These are phyloP conservation scores for Oppia nitens DNA, from an alignment of 1,140 invertebrate species.

Conservation along the genomic window DNA sequence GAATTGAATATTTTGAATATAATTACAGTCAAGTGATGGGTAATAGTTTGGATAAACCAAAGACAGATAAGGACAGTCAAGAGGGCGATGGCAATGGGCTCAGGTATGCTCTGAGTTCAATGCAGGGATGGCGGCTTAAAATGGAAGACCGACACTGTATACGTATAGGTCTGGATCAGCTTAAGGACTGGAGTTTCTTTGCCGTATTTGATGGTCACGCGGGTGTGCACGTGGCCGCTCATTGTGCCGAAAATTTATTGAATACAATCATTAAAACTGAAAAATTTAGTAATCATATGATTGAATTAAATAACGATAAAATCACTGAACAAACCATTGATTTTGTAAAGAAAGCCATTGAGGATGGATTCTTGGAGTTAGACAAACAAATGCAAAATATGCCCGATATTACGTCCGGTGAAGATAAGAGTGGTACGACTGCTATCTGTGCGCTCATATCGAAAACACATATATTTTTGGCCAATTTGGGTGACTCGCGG, in stretches of 20 bases:
- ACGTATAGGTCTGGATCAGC: conserved; percentile 38
- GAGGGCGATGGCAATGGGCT: conserved; percentile 66
- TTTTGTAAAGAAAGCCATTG: conserved; percentile 63
- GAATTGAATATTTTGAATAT: too few relatives aligned
- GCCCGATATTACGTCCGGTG: conserved; percentile 63
- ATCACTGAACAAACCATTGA: conserved; percentile 46
- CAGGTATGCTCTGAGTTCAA: conserved; percentile 60
- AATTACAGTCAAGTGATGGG: too few relatives aligned
- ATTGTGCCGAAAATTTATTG: conserved; percentile 79
- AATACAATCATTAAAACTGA: conserved; percentile 63
- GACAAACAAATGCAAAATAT: conserved; percentile 66
- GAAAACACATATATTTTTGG: conserved; percentile 42
- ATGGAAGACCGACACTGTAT: conserved; percentile 97
- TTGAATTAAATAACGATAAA: conserved; percentile 20
- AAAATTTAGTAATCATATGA: conserved; percentile 39
- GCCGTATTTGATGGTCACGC: conserved; percentile 97
- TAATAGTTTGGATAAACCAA: conserved; percentile 95
- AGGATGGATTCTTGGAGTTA: conserved; percentile 68
- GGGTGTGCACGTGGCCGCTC: conserved; percentile 72
- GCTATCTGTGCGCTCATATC: conserved; percentile 90
- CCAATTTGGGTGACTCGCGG: conserved; percentile 87
- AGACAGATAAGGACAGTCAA: conserved; percentile 93
- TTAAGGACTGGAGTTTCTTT: conserved; percentile 92
- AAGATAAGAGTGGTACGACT: conserved; percentile 88
- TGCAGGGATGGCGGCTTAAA: conserved; percentile 91